phyloP scores from a whole-genome alignment of 2,888 invertebrate genomes.

The Apamea crenata region DNA sequence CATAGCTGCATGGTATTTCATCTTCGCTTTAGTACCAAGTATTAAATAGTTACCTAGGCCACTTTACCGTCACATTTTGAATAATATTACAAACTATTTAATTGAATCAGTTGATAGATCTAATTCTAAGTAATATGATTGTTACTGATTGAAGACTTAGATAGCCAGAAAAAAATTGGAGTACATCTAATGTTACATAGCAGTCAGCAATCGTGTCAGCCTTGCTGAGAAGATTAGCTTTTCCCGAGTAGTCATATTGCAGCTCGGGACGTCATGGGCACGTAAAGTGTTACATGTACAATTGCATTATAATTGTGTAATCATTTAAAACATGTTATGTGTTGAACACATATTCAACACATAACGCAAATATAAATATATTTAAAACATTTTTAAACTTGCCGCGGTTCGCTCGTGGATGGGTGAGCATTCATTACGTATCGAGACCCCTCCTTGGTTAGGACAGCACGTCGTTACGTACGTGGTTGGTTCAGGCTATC shows the following conservation, averaged over 20 bases:
- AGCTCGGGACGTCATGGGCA: background rate
- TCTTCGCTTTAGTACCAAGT: background rate
- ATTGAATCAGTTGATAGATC: background rate
- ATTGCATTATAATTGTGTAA: no score
- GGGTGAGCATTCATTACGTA: no score
- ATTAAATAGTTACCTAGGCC: background rate
- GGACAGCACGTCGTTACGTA: no score
- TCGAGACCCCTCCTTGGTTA: no score
- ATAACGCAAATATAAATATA: no score
- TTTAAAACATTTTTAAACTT: no score
- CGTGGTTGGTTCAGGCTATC: no score
- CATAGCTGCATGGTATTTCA: background rate
- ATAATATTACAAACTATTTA: background rate
- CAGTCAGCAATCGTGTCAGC: background rate
- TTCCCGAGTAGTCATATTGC: no score
- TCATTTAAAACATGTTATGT: no score
- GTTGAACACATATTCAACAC: no score
- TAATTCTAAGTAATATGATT: background rate
- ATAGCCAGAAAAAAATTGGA: background rate
- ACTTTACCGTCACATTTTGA: background rate
- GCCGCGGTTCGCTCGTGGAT: no score
- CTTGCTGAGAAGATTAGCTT: background rate
- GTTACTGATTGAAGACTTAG: background rate
- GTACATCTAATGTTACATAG: background rate
- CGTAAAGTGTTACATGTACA: background rate